phyloP scores from a whole-genome alignment of 2,888 invertebrate species.

The Ophion ventricosus region DNA sequence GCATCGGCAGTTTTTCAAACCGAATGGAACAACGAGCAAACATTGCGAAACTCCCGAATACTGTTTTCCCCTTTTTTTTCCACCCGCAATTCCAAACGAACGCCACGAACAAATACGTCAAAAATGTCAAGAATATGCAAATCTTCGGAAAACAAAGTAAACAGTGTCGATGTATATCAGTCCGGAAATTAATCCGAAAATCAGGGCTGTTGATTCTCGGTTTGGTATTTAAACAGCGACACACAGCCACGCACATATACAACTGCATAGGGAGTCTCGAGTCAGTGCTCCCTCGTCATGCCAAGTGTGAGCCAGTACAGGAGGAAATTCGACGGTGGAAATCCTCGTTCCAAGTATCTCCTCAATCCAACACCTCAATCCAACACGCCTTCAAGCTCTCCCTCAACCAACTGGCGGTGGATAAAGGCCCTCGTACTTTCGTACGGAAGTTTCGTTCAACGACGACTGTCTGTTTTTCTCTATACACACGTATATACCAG shows the following conservation, averaged over 20 bases:
- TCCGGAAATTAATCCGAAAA: background rate
- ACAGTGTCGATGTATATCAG: background rate
- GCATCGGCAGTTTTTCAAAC: background rate
- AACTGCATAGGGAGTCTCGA: constrained; percentile 17
- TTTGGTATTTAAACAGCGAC: background rate
- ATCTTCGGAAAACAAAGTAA: background rate
- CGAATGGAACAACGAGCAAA: background rate
- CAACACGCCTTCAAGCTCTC: constrained; percentile 12
- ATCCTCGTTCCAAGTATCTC: constrained; percentile 49
- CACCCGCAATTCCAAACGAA: background rate
- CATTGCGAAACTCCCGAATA: background rate
- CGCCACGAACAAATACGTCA: background rate
- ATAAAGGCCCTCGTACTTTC: constrained; percentile 43
- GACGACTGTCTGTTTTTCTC: constrained; percentile 38
- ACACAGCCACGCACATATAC: constrained; percentile 2
- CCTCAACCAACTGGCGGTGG: background rate
- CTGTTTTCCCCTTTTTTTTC: background rate
- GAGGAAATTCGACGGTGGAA: constrained; percentile 48
- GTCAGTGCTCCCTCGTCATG: constrained; percentile 29
- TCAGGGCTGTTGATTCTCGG: background rate
- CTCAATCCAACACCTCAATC: constrained; percentile 55
- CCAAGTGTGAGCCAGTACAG: constrained; percentile 30
- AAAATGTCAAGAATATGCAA: background rate
- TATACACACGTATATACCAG: constrained; percentile 6
- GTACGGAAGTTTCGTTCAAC: constrained; percentile 35